These are phyloP conservation scores for Hapalemur alaotrensis DNA, from an alignment of 2,797 vertebrate genomes.

Conservation along the genomic window DNA sequence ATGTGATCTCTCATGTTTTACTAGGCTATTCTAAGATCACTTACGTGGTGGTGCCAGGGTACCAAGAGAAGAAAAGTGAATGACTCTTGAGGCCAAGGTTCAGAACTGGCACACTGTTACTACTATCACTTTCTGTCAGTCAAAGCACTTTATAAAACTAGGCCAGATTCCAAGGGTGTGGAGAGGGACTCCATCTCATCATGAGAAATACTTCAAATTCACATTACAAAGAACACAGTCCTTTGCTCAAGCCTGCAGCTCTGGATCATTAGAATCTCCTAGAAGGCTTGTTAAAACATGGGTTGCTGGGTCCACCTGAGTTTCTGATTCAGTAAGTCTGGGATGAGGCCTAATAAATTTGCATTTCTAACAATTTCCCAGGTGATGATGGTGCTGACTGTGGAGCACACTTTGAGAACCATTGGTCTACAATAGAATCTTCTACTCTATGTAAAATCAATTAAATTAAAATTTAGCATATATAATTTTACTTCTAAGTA, in stretches of 20 bases:
- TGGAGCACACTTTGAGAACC: not conserved
- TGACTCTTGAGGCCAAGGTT: not conserved
- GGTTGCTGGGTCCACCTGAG: not conserved
- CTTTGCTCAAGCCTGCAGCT: not conserved
- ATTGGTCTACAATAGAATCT: not conserved
- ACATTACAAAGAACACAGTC: not conserved
- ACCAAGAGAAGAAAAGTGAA: not conserved
- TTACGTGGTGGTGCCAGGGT: not conserved
- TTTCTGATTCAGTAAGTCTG: not conserved
- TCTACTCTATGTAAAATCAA: not conserved
- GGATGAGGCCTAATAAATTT: not conserved
- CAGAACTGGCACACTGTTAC: not conserved
- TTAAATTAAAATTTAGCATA: not conserved
- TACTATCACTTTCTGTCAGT: not conserved
- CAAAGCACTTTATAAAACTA: slow-evolving; percentile 8
- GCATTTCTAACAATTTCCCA: not conserved
- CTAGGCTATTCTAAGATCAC: not conserved
- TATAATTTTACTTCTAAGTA: slow-evolving; percentile 31
- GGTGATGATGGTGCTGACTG: not conserved
- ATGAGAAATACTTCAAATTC: not conserved
- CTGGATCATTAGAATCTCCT: not conserved
- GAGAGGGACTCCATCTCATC: not conserved
- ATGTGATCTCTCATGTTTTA: not conserved
- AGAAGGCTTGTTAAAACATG: not conserved
- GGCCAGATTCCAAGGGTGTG: not conserved